Evolutionary conservation across 2,797 vertebrate genomes (phyloP).

Genomic region (Scolopax bukidnonensis): DNA sequence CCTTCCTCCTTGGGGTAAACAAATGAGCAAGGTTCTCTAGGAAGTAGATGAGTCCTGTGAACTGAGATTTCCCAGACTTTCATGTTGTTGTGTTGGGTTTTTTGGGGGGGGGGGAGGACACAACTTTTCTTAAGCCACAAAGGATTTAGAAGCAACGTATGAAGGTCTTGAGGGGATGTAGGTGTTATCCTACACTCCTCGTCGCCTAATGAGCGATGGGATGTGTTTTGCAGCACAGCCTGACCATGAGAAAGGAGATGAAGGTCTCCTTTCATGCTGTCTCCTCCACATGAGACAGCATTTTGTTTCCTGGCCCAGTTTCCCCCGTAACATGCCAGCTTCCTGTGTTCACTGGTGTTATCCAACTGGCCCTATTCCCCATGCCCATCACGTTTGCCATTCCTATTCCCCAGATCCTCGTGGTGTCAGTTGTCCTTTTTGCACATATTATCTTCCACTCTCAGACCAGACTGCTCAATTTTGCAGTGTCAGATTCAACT

Average conservation of each 20-base stretch:
- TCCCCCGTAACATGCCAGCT: neutral
- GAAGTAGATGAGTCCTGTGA: neutral
- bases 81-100: accelerated
- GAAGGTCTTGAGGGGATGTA: neutral
- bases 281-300: neutral
- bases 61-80: neutral
- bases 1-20: neutral
- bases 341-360: neutral
- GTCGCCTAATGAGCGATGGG: neutral
- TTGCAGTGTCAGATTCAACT: neutral
- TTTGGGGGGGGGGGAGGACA: neutral
- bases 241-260: neutral
- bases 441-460: neutral
- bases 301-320: neutral
- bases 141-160: neutral
- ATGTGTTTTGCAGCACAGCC: neutral
- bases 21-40: neutral
- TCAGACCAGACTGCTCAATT: neutral
- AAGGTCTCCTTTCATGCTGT: neutral
- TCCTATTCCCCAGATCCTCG: neutral
- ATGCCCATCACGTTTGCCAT: neutral
- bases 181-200: neutral
- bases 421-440: neutral
- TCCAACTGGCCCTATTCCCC: neutral
- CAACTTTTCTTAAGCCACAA: neutral